Base-by-base conservation (phyloP, 53 echinoderm and acorn worm genomes). In the Zoroaster sp. region DNA sequence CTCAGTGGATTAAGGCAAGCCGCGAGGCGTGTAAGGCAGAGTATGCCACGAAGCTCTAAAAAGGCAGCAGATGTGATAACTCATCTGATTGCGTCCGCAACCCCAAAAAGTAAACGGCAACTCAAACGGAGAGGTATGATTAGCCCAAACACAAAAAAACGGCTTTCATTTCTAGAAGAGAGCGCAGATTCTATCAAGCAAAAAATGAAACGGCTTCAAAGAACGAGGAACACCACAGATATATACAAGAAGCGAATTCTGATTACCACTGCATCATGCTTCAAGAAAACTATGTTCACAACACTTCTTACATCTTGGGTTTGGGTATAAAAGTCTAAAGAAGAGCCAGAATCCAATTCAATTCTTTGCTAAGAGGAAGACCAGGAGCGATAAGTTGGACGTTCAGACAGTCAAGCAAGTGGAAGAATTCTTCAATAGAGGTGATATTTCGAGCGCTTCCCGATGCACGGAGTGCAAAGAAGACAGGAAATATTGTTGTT, bases 391-490 rank as follows among this genome's bases (percentile, higher is more conserved):
- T 75, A 42, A 40, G 23, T 39, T 76, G 15, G 36, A 12, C 54
- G 36, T 59, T 38, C 41, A 37, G 18, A 59, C 38, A 10, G 59
- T 55, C 21, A 59, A 53, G 34, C 74, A 40, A 36, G 74, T 87
- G 34, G 43, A 42, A 40, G 88, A 55, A 23, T 88, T 88, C 43
- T 76, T 23, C 65, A 13, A 43, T 41, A 4, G 75, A 40, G 88
- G 76, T n/a, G 75, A 87, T 38, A 73, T 73, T 12, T 87, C 87
- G 53, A 37, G 87, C 9, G 73, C 87, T 87, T 11, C 87, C 55
- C n/a, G 87, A 87, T 73, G 87, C 87, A 87, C 87, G 39, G 36
- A 87, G 87, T 73, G 75, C 88, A 59, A 76, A 49, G 42, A 87
- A 73, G 37, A 54, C 35, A 49, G 87, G 74, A 35, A 54, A 37